A percentile compares a stretch with the other conserved stretches of the same genome.
Conservation (phyloP, 2,888 invertebrate species). For the Amiota mariae region DNA sequence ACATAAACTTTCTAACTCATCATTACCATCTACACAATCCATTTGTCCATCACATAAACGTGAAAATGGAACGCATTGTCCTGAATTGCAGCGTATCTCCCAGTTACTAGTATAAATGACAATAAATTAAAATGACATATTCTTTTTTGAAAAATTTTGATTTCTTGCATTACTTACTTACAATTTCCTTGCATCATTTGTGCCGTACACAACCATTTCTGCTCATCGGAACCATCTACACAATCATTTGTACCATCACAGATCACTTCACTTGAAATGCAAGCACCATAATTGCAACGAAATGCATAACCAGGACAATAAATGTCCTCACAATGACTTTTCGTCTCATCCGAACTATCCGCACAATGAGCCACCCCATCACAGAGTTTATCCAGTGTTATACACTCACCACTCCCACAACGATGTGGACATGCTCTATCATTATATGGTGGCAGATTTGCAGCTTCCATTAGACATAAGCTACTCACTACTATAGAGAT, state of each 20-base stretch:
- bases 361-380: constrained; percentile 40
- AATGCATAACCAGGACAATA: constrained; percentile 45
- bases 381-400: constrained; percentile 38
- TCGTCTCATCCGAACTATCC: constrained; percentile 44
- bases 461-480: background rate
- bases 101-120: constrained; percentile 20
- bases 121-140: background rate
- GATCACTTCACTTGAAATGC: constrained; percentile 38
- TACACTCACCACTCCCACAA: constrained; percentile 41
- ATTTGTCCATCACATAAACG: constrained; percentile 38
- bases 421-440: constrained; percentile 20
- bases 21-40: constrained; percentile 43
- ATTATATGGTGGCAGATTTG: background rate
- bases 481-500: background rate
- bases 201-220: constrained; percentile 41
- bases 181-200: constrained; percentile 44
- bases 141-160: background rate
- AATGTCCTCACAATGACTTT: constrained; percentile 29
- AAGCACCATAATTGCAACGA: constrained; percentile 46
- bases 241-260: constrained; percentile 42
- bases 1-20: constrained; percentile 36
- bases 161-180: constrained; percentile 17
- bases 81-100: constrained; percentile 43
- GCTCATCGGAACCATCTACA: constrained; percentile 43
- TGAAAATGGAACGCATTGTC: constrained; percentile 40